These are phyloP conservation scores for Bombus superbus DNA, from an alignment of 1,140 invertebrate genomes.

Conservation along the genomic window DNA sequence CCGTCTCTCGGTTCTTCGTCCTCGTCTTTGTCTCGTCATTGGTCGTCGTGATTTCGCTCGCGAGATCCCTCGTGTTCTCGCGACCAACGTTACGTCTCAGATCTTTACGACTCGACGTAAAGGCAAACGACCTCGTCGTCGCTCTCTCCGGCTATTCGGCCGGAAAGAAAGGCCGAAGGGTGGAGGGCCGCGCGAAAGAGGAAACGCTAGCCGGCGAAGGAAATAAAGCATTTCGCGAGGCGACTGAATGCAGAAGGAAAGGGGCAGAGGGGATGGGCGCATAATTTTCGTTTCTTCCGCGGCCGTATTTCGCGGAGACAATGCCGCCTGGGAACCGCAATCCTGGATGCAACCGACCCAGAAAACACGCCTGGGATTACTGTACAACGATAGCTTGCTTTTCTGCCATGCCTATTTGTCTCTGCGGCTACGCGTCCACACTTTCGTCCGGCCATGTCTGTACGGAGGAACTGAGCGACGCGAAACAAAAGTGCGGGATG, in stretches of 20 bases:
- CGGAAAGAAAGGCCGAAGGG: slow-evolving; percentile 5
- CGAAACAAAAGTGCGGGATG: slow-evolving; percentile 39
- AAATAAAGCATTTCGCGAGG: slow-evolving; percentile 65
- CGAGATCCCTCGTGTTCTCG: background rate
- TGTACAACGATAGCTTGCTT: slow-evolving; percentile 60
- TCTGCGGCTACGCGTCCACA: slow-evolving; percentile 31
- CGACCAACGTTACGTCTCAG: slow-evolving; percentile 10
- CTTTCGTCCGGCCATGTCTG: slow-evolving; percentile 46
- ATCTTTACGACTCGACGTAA: slow-evolving; percentile 50
- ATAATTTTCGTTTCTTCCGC: slow-evolving; percentile 75
- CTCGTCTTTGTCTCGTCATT: background rate
- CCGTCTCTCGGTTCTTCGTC: background rate
- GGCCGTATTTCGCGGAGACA: slow-evolving; percentile 70
- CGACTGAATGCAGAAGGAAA: background rate
- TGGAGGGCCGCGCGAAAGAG: slow-evolving; percentile 44
- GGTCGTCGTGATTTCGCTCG: background rate
- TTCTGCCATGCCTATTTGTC: slow-evolving; percentile 57
- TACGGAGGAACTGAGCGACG: slow-evolving; percentile 19
- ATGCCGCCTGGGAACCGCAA: slow-evolving; percentile 68
- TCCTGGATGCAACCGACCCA: slow-evolving; percentile 70
- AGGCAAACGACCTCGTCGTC: slow-evolving; percentile 42
- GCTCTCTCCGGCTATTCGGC: background rate
- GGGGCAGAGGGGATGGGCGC: slow-evolving; percentile 12
- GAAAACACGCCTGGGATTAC: slow-evolving; percentile 66
- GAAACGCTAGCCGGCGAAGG: slow-evolving; percentile 42